Percentiles rank a stretch among this genome's conserved stretches.
phyloP scores from a whole-genome alignment of 2,797 vertebrate genomes.

The Apogon talboti region DNA sequence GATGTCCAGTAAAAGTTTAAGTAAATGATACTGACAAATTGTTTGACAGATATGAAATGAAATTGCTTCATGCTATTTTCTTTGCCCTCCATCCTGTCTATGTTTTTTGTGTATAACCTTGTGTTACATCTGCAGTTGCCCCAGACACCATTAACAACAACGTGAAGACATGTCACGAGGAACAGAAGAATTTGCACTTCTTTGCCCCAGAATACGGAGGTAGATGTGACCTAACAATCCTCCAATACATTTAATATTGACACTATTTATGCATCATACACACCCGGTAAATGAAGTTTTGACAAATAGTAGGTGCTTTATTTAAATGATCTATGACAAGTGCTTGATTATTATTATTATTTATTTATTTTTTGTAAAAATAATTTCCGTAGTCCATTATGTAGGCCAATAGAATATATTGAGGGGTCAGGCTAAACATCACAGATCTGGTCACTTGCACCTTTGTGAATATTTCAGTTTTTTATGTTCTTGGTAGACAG shows the following conservation, averaged over 20 bases:
- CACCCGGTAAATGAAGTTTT: neutral
- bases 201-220: conserved; percentile 97
- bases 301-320: neutral
- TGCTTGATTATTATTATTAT: too few species aligned
- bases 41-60: neutral
- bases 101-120: neutral
- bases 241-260: too few species aligned
- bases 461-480: too few species aligned
- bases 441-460: too few species aligned
- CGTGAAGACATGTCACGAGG: conserved; percentile 95
- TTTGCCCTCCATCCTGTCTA: neutral
- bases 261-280: too few species aligned
- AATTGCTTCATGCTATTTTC: neutral
- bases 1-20: neutral
- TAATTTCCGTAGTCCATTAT: neutral
- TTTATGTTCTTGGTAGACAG: too few species aligned
- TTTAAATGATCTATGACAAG: neutral
- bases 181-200: conserved; percentile 96
- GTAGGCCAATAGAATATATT: neutral
- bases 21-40: neutral
- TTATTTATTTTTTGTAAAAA: neutral
- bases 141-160: conserved; percentile 98
- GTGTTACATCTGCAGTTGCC: conserved; percentile 83
- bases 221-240: conserved; percentile 51
- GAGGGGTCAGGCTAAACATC: too few species aligned